Percentiles rank a stretch among this genome's conserved stretches.
phyloP scores from a whole-genome alignment of 1,140 invertebrate genomes.

The Tachypleus tridentatus region DNA sequence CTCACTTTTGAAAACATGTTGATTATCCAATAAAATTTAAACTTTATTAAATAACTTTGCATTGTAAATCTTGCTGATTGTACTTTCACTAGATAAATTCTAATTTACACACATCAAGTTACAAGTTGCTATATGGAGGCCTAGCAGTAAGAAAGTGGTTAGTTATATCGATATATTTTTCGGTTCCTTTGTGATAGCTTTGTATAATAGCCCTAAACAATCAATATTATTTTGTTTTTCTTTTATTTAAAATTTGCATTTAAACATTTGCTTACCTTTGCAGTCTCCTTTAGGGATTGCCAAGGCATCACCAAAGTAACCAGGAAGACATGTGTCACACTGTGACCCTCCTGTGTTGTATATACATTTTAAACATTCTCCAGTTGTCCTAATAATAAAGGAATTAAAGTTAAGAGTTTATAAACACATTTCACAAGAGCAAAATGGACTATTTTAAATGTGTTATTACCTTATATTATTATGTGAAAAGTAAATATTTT shows the following conservation, averaged over 20 bases:
- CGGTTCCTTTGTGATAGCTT: slow-evolving; percentile 12
- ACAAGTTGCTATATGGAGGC: neutral
- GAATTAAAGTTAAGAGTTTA: slow-evolving; percentile 32
- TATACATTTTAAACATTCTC: slow-evolving; percentile 93
- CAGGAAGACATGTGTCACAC: slow-evolving; percentile 78
- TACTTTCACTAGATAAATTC: neutral
- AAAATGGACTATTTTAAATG: too few relatives aligned
- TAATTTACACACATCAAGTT: neutral
- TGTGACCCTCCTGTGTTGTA: slow-evolving; percentile 77
- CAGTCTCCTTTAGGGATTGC: slow-evolving; percentile 71
- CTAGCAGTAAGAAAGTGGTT: slow-evolving; percentile 2
- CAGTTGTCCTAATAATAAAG: slow-evolving; percentile 31
- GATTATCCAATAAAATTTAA: too few relatives aligned
- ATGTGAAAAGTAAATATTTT: too few relatives aligned
- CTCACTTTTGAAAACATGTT: too few relatives aligned
- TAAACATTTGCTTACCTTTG: slow-evolving; percentile 38
- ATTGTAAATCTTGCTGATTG: neutral
- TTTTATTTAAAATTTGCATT: too few relatives aligned
- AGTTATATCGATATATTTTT: neutral
- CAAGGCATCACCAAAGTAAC: slow-evolving; percentile 75
- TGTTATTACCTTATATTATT: too few relatives aligned
- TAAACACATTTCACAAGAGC: too few relatives aligned
- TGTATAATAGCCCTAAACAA: slow-evolving; percentile 4
- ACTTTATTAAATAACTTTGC: too few relatives aligned
- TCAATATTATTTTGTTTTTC: neutral